Evolutionary conservation across 2,888 invertebrate genomes (phyloP), one percentile per base, ranked within the genome.

Genomic region (Creontiades dilutus): DNA sequence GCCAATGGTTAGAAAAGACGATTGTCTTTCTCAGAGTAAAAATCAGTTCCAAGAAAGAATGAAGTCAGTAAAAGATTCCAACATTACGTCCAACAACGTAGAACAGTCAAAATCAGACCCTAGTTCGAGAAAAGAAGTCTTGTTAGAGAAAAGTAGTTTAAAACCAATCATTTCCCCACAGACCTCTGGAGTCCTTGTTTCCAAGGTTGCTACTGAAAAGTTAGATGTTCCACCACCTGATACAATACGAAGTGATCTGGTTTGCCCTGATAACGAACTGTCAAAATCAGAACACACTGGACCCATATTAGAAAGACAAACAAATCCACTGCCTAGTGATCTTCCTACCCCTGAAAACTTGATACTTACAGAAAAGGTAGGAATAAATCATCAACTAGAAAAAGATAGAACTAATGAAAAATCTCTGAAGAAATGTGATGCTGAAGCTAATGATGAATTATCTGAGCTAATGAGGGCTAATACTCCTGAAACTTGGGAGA

Each of bases 11-110:
- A 68, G 68, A 27, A 68, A 2, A 23, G 68, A 68, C 13, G 23
- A 68, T 11, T 68, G 23, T 68, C 68, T 68, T 23, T 0, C 23
- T 11, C 23, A 11, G 11, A 23, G 19, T 23, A 23, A 23, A 12
- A n/a, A 5, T 68, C 23, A 68, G 9, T 68, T 68, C 27, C 19
- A 68, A 23, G 68, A 68, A 12, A 23, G 68, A 0, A 68, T 68
- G 68, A 68, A 68, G 11, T 68, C 68, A 23, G 23, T 68, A 12
- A 68, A 68, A 23, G 68, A 23, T 68, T 68, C 68, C 7, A 68
- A 68, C 68, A 19, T 19, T 23, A 4, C 23, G 5, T 27, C 68
- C 13, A 68, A 68, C 19, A 5, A 19, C 23, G 12, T 23, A 68
- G 23, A 57, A 37, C 2, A 11, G 11, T 52, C 16, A 13, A 16